A percentile compares a stretch with the other conserved stretches of the same genome.
Conservation (phyloP, 2,797 vertebrate species). For the Darevskia mixta region DNA sequence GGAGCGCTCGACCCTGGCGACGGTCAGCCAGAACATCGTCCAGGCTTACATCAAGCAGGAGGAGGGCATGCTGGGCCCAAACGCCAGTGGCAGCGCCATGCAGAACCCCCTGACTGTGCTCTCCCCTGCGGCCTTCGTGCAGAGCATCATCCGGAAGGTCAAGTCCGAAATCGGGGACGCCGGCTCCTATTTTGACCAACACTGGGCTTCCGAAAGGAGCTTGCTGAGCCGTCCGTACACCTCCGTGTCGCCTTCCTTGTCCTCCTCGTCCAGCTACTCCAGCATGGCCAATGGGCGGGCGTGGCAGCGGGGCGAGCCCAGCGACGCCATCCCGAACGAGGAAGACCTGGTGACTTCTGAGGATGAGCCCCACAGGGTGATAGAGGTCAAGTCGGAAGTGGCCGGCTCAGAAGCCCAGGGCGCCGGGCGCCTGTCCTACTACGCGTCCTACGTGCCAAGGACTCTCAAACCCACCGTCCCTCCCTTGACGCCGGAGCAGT, state of each 20-base stretch:
- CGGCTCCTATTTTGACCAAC: slow-evolving; percentile 95
- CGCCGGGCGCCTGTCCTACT: slow-evolving; percentile 86
- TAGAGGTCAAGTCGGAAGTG: slow-evolving; percentile 89
- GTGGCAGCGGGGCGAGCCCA: slow-evolving; percentile 82
- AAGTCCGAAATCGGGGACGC: slow-evolving; percentile 96
- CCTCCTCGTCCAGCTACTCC: slow-evolving; percentile 89
- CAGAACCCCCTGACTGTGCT: slow-evolving; percentile 89
- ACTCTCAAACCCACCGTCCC: slow-evolving; percentile 95
- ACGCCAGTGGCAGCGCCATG: slow-evolving; percentile 75
- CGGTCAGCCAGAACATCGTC: slow-evolving; percentile 73
- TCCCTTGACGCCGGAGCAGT: slow-evolving; percentile 96
- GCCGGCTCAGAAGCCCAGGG: slow-evolving; percentile 76
- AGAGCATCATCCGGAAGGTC: slow-evolving; percentile 98
- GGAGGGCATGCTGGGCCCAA: slow-evolving; percentile 78
- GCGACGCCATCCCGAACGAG: slow-evolving; percentile 80
- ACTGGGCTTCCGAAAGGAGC: slow-evolving; percentile 93
- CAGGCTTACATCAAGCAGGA: slow-evolving; percentile 91
- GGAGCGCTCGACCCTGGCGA: slow-evolving; percentile 68
- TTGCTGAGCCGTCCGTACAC: slow-evolving; percentile 85
- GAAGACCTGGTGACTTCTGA: slow-evolving; percentile 85
- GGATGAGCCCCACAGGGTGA: slow-evolving; percentile 81
- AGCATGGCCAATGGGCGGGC: slow-evolving; percentile 82
- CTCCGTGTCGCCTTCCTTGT: slow-evolving; percentile 92
- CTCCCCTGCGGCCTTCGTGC: slow-evolving; percentile 94
- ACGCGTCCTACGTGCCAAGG: slow-evolving; percentile 90